Evolutionary conservation across 2,888 invertebrate genomes (phyloP), one percentile per base, ranked within the genome.

Genomic region (Philereme vetulata): DNA sequence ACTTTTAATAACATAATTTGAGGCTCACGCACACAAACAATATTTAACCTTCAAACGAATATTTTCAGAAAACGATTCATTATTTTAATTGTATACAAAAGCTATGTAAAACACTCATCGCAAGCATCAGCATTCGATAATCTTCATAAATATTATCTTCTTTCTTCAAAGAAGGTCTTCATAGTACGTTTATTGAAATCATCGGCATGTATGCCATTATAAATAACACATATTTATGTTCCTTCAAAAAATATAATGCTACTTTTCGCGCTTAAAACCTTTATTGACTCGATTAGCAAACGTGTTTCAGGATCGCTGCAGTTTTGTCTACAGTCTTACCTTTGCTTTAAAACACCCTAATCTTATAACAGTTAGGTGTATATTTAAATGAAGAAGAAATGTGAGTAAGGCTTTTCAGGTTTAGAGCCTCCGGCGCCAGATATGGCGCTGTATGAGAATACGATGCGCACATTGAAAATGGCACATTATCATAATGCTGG

Each of bases 401-500:
- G 56, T 48, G 33, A 4, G 11, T 76, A 62, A 40, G 64, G 10
- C 75, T 70, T 75, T 76, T 72, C 42, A 48, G 47, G 48, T 52
- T n/a, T 35, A 6, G 21, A 9, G 49, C 43, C 51, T 57, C 63
- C 75, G 86, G 86, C 88, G 88, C 87, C 86, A 82, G 77, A 64
- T 77, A 76, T 71, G 79, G 80, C 82, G 80, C 80, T 21, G 83
- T 78, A 67, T 74, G 75, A 76, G 72, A 65, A 77, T 82, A 82
- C 81, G 84, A 85, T 83, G 84, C 80, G 82, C 84, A 79, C 78
- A 82, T 81, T 85, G 82, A 80, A 88, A 89, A 88, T 88, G 86
- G 86, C 87, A 82, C 82, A 89, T 89, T 90, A 90, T 85, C 86
- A 89, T 89, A 88, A 89, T 87, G 85, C 84, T 75, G 86, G 85